Percentiles rank a stretch among this genome's conserved stretches.
Conservation (phyloP, 1,140 invertebrate genomes). For the Lasioglossum albipes region DNA sequence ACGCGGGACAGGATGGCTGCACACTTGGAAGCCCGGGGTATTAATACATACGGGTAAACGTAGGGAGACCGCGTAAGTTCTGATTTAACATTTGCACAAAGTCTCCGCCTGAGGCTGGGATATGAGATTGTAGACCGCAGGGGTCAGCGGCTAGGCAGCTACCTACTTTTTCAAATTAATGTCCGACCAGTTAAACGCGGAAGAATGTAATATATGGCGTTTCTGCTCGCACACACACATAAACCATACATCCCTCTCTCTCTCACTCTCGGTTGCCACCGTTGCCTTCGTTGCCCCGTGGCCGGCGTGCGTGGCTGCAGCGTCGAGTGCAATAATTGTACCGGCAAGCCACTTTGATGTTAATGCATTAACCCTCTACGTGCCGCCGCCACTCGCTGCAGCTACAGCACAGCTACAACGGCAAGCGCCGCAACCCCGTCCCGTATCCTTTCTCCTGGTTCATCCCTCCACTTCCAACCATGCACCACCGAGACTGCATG, state of each 20-base stretch:
- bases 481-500: no score
- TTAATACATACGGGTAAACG: conserved; percentile 5
- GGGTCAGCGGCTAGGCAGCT: conserved; percentile 35
- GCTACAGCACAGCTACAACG: background rate
- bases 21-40: background rate
- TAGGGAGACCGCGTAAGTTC: conserved; percentile 38
- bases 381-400: conserved; percentile 45
- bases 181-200: conserved; percentile 67
- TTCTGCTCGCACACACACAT: conserved; percentile 8
- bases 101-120: conserved; percentile 29
- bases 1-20: no score
- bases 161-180: conserved; percentile 68
- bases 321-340: conserved; percentile 74
- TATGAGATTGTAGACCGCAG: conserved; percentile 59
- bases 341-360: conserved; percentile 73
- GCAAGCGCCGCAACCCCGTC: background rate
- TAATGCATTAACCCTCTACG: conserved; percentile 71
- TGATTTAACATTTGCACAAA: conserved; percentile 56
- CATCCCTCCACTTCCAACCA: background rate
- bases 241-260: no score
- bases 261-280: background rate
- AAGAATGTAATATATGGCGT: conserved; percentile 69
- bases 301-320: conserved; percentile 22
- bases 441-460: conserved; percentile 16
- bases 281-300: conserved; percentile 8